These are phyloP conservation scores for Nomada ruficornis DNA, from an alignment of 2,888 invertebrate species.

Conservation along the genomic window DNA sequence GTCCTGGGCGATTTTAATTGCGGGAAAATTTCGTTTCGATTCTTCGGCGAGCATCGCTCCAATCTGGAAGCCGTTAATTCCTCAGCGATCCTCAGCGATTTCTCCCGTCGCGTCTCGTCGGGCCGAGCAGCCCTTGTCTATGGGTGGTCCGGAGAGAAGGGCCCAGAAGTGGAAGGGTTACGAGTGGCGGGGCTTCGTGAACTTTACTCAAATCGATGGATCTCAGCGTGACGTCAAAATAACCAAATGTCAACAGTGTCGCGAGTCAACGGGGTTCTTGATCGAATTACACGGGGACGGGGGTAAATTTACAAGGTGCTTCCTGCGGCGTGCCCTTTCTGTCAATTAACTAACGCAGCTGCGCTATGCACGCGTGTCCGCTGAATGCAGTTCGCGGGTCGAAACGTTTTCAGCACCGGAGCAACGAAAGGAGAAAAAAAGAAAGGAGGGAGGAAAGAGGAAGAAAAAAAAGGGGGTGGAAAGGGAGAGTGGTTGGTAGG, in stretches of 20 bases:
- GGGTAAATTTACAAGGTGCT: slow-evolving; percentile 59
- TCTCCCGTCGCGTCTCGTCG: not conserved
- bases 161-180: slow-evolving; percentile 48
- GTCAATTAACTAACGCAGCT: slow-evolving; percentile 81
- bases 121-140: slow-evolving; percentile 20
- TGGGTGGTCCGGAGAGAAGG: slow-evolving; percentile 49
- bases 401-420: slow-evolving; percentile 28
- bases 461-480: not conserved
- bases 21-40: not conserved
- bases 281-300: slow-evolving; percentile 82
- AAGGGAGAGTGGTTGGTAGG: too few relatives aligned
- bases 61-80: slow-evolving; percentile 42
- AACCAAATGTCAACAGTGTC: slow-evolving; percentile 83
- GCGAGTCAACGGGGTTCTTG: slow-evolving; percentile 83
- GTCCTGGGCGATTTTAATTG: not conserved
- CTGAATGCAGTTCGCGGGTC: slow-evolving; percentile 14
- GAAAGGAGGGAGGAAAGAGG: slow-evolving; percentile 4
- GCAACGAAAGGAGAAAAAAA: not conserved
- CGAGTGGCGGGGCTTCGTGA: slow-evolving; percentile 27
- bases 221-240: slow-evolving; percentile 83
- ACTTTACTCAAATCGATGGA: slow-evolving; percentile 36
- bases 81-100: slow-evolving; percentile 3
- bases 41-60: not conserved
- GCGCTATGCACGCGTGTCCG: slow-evolving; percentile 54
- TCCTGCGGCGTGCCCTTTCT: slow-evolving; percentile 77